These are phyloP conservation scores for Dicrurus megarhynchus DNA, from an alignment of 2,113 vertebrate species.

Conservation along the genomic window DNA sequence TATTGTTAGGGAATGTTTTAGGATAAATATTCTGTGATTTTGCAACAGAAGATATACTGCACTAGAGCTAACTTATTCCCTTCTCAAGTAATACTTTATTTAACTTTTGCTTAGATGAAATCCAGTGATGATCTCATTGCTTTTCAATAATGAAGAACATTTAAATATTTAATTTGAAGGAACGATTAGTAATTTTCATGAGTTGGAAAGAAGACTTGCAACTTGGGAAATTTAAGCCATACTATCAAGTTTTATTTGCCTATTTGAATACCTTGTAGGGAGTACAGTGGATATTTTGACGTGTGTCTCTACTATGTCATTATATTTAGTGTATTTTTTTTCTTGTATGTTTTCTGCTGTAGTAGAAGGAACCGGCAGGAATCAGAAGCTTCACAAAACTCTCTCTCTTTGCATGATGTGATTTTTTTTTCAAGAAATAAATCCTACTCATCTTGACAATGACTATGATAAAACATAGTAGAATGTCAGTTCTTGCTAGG, in stretches of 20 bases:
- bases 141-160: background rate
- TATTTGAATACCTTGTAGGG: background rate
- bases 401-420: background rate
- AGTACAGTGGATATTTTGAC: background rate
- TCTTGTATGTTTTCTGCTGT: background rate
- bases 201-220: background rate
- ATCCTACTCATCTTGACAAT: background rate
- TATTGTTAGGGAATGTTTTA: background rate
- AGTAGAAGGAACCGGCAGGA: background rate
- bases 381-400: background rate
- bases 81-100: background rate
- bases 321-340: background rate
- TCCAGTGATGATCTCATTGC: background rate
- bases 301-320: background rate
- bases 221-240: background rate
- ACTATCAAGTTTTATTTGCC: background rate
- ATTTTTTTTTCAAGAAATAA: background rate
- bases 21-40: background rate
- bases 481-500: background rate
- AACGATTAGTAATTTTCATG: background rate
- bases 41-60: background rate
- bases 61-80: background rate
- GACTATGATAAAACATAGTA: background rate
- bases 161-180: slow-evolving; percentile 35
- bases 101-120: background rate